A percentile compares a stretch with the other conserved stretches of the same genome.
phyloP scores from a whole-genome alignment of 1,140 invertebrate genomes.

The Bombus pyrosoma region DNA sequence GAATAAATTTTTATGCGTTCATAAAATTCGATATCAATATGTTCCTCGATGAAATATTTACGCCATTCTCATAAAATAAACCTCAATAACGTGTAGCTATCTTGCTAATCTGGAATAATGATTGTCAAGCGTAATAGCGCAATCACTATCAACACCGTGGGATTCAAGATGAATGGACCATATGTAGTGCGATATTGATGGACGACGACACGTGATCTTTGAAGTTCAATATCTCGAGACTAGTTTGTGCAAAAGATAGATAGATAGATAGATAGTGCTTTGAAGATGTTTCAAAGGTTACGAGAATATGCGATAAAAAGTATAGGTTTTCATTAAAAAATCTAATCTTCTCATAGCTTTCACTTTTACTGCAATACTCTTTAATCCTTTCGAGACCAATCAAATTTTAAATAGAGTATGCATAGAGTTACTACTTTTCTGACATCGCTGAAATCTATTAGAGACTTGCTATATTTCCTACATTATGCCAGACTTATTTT shows the following conservation, averaged over 20 bases:
- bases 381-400: not conserved
- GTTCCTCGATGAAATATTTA: not conserved
- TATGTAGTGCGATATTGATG: not conserved
- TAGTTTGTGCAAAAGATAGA: not conserved
- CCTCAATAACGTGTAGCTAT: not conserved
- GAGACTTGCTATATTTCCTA: not conserved
- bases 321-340: not conserved
- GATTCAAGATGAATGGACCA: not conserved
- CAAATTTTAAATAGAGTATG: not conserved
- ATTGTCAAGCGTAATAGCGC: not conserved
- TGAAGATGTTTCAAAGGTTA: not conserved
- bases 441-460: no score
- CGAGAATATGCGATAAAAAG: not conserved
- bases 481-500: not conserved
- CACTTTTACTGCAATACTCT: not conserved
- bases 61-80: not conserved
- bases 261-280: not conserved
- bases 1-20: not conserved
- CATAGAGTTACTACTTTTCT: no score
- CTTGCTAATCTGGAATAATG: not conserved
- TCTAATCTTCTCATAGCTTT: not conserved
- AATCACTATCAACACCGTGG: not conserved
- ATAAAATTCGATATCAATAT: not conserved
- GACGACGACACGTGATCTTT: not conserved
- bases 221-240: not conserved